Evolutionary conservation across 92 coral and sea anemone genomes (phyloP).

Genomic region (Epizoanthus stellaris): DNA sequence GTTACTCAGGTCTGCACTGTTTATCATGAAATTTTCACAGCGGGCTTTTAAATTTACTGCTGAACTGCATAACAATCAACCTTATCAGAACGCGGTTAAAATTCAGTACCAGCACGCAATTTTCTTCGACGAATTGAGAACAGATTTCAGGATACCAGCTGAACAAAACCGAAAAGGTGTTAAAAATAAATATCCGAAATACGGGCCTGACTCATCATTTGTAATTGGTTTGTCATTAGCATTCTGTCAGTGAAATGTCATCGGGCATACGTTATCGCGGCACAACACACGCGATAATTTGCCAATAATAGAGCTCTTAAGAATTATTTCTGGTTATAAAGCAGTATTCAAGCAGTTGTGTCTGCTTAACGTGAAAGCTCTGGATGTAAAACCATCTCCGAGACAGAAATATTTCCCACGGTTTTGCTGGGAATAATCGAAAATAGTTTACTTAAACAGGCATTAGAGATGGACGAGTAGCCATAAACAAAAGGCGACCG

Average conservation of each 20-base stretch:
- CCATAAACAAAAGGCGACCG: conserved; percentile 34
- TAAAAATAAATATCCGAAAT: conserved; percentile 3
- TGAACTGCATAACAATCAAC: background rate
- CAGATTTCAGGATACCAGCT: background rate
- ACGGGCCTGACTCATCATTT: background rate
- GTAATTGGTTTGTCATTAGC: background rate
- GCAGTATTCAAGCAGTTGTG: background rate
- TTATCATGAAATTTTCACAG: background rate
- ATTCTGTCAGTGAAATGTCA: conserved; percentile 32
- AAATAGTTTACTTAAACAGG: conserved; percentile 14
- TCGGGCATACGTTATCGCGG: background rate
- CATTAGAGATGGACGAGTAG: conserved; percentile 12
- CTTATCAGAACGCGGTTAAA: background rate
- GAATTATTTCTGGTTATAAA: background rate
- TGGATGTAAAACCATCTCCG: background rate
- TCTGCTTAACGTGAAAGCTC: background rate
- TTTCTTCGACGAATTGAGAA: background rate
- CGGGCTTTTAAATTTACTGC: conserved; percentile 8
- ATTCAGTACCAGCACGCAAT: background rate
- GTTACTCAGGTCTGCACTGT: background rate
- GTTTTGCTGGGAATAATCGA: background rate
- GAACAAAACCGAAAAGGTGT: conserved; percentile 1
- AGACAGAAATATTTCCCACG: conserved; percentile 24
- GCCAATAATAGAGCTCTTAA: background rate
- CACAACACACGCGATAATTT: conserved; percentile 3